Percentiles rank a stretch among this genome's conserved stretches.
Evolutionary conservation across 92 coral and sea anemone genomes (phyloP).

Genomic region (Hydrozoanthus gracilis): DNA sequence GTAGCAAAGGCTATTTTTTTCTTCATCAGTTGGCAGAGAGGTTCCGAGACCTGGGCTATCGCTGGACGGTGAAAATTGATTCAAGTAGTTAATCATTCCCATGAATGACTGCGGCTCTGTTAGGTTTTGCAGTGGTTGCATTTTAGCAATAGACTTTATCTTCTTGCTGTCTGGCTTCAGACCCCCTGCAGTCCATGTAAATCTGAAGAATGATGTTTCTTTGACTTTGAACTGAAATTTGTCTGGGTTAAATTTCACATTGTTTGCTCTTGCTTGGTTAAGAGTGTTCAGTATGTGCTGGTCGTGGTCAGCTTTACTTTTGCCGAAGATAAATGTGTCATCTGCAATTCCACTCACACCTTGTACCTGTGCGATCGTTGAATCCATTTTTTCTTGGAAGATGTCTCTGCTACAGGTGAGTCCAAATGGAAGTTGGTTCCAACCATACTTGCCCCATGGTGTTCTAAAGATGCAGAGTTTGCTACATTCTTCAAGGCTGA

Average conservation of each 20-base stretch:
- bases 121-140: conserved; percentile 64
- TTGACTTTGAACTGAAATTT: no score
- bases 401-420: conserved; percentile 60
- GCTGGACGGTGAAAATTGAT: conserved; percentile 30
- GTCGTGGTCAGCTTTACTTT: conserved; percentile 53
- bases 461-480: conserved; percentile 67
- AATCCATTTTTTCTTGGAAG: conserved; percentile 64
- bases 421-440: conserved; percentile 63
- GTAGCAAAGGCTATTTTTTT: conserved; percentile 39
- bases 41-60: conserved; percentile 28
- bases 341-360: conserved; percentile 71
- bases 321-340: conserved; percentile 62
- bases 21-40: conserved; percentile 44
- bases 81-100: conserved; percentile 59
- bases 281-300: conserved; percentile 65
- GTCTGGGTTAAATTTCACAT: conserved; percentile 73
- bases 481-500: conserved; percentile 53
- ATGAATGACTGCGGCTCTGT: no score
- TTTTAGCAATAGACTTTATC: conserved; percentile 47
- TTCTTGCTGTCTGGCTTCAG: conserved; percentile 47
- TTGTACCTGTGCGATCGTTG: conserved; percentile 44
- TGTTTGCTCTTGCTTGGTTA: conserved; percentile 49
- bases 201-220: conserved; percentile 67
- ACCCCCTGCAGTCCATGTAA: conserved; percentile 59
- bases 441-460: conserved; percentile 71